phyloP scores from a whole-genome alignment of 2,113 vertebrate species.

The Oreochromis aureus region DNA sequence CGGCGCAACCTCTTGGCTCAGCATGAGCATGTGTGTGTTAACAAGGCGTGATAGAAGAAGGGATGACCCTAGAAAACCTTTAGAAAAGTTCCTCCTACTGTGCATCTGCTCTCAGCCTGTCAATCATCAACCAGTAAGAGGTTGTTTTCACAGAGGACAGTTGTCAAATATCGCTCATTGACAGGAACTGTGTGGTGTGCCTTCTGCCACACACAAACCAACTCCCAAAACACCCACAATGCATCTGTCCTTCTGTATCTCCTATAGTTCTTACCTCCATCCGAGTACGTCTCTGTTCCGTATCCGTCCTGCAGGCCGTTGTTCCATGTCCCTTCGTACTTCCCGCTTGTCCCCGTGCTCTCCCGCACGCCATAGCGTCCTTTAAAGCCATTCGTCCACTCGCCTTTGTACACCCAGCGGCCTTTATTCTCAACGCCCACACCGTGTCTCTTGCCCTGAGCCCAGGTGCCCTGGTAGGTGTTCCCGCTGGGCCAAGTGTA shows the following conservation, averaged over 20 bases:
- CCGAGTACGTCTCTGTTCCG: slow-evolving; percentile 97
- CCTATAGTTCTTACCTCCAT: slow-evolving; percentile 84
- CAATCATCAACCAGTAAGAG: slow-evolving; percentile 2
- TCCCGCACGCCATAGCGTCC: slow-evolving; percentile 96
- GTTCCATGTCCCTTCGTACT: slow-evolving; percentile 98
- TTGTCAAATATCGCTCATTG: background rate
- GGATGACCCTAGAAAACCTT: slow-evolving; percentile 11
- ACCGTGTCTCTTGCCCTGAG: slow-evolving; percentile 97
- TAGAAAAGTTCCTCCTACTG: background rate
- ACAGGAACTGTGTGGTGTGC: background rate
- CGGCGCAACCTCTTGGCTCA: background rate
- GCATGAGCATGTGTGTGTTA: background rate
- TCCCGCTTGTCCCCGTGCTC: slow-evolving; percentile 90
- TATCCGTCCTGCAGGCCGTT: slow-evolving; percentile 98
- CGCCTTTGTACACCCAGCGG: slow-evolving; percentile 98
- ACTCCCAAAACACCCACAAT: slow-evolving; percentile 16
- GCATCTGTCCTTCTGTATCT: background rate
- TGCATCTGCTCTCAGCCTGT: background rate
- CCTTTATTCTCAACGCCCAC: slow-evolving; percentile 97
- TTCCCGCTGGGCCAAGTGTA: slow-evolving; percentile 99
- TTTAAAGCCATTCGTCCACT: slow-evolving; percentile 99
- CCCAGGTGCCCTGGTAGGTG: slow-evolving; percentile 98
- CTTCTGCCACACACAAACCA: background rate
- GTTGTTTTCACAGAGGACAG: background rate
- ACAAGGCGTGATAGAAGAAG: background rate